These are phyloP conservation scores for Drosophila equinoxialis DNA, from an alignment of 1,140 invertebrate genomes.

Conservation along the genomic window DNA sequence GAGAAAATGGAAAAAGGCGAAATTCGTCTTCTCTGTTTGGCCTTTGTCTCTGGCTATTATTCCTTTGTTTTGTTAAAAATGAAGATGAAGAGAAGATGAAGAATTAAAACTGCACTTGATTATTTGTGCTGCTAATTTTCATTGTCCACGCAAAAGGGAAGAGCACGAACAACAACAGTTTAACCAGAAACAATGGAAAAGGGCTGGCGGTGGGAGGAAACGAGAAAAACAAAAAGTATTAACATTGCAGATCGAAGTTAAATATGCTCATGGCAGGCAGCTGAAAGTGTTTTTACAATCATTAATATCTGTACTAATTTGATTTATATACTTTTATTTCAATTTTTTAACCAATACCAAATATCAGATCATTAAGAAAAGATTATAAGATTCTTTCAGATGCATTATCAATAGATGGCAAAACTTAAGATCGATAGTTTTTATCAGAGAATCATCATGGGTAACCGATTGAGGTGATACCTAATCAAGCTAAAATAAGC, in stretches of 20 bases:
- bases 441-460: too few species aligned
- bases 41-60: constrained; percentile 48
- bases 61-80: constrained; percentile 52
- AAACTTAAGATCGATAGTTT: too few species aligned
- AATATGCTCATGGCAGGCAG: background rate
- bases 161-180: constrained; percentile 23
- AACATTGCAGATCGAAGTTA: background rate
- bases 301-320: too few species aligned
- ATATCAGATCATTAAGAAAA: too few species aligned
- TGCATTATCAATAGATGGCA: too few species aligned
- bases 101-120: constrained; percentile 77
- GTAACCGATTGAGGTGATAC: too few species aligned
- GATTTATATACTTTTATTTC: too few species aligned
- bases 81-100: constrained; percentile 30
- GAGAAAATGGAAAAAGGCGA: constrained; percentile 24
- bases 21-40: constrained; percentile 31
- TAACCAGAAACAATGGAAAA: background rate
- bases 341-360: too few species aligned
- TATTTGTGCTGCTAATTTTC: constrained; percentile 75
- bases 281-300: too few species aligned
- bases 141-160: constrained; percentile 49
- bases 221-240: background rate
- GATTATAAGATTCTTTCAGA: too few species aligned
- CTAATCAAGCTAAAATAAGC: too few species aligned
- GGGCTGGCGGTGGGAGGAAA: too few species aligned